phyloP scores from a whole-genome alignment of 2,888 invertebrate genomes.

The Aradus depressus region DNA sequence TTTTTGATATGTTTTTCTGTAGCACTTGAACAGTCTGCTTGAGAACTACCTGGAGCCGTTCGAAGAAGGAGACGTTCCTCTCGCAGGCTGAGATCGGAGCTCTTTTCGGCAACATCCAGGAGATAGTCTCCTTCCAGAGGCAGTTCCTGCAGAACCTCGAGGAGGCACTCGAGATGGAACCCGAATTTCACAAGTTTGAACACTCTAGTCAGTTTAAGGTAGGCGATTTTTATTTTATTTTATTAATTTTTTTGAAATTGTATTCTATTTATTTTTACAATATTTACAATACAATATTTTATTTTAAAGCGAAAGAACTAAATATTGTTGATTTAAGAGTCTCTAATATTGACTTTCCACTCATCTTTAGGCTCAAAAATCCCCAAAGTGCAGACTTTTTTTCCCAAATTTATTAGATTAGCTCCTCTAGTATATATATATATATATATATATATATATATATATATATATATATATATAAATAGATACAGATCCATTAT shows the following conservation, averaged over 20 bases:
- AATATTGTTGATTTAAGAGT: too few relatives aligned
- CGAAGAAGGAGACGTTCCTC: slow-evolving; percentile 89
- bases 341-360: too few relatives aligned
- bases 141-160: slow-evolving; percentile 91
- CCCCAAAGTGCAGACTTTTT: too few relatives aligned
- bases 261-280: too few relatives aligned
- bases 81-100: slow-evolving; percentile 92
- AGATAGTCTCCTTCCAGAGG: slow-evolving; percentile 93
- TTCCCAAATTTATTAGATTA: too few relatives aligned
- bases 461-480: too few relatives aligned
- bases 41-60: slow-evolving; percentile 95
- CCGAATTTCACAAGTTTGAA: slow-evolving; percentile 84
- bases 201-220: slow-evolving; percentile 91
- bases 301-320: too few relatives aligned
- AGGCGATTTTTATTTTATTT: too few relatives aligned
- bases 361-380: too few relatives aligned
- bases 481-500: too few relatives aligned
- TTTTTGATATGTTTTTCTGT: slow-evolving; percentile 37
- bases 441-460: slow-evolving; percentile 95
- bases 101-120: slow-evolving; percentile 93
- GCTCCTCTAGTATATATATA: slow-evolving; percentile 81
- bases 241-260: too few relatives aligned
- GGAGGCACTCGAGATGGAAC: slow-evolving; percentile 79
- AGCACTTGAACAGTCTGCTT: slow-evolving; percentile 89
- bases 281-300: too few relatives aligned